Conservation (phyloP, 2,888 invertebrate genomes). For the Mythimna pallens region DNA sequence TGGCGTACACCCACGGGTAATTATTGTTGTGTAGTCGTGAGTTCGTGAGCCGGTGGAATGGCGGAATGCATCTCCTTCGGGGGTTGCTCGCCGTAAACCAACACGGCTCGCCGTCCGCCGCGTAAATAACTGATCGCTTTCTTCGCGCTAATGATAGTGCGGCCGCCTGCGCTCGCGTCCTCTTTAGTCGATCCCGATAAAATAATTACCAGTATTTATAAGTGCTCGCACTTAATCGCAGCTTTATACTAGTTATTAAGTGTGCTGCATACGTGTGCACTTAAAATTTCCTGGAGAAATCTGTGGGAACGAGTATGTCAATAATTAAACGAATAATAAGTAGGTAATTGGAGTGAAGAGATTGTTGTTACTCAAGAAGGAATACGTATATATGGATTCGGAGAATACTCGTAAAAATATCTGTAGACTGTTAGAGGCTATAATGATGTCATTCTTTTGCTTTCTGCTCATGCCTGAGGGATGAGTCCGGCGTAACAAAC, state of each 20-base stretch:
- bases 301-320: slow-evolving; percentile 74
- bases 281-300: slow-evolving; percentile 80
- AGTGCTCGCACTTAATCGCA: slow-evolving; percentile 84
- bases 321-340: slow-evolving; percentile 80
- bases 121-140: slow-evolving; percentile 90
- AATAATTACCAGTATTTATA: slow-evolving; percentile 89
- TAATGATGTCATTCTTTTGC: slow-evolving; percentile 89
- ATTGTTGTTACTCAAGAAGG: slow-evolving; percentile 60
- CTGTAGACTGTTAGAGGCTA: slow-evolving; percentile 75
- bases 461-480: slow-evolving; percentile 82
- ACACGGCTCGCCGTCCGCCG: slow-evolving; percentile 81
- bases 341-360: slow-evolving; percentile 64
- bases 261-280: slow-evolving; percentile 74
- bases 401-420: slow-evolving; percentile 80
- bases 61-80: slow-evolving; percentile 91
- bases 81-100: slow-evolving; percentile 89
- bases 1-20: slow-evolving; percentile 91
- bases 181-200: slow-evolving; percentile 87
- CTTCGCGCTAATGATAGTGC: slow-evolving; percentile 89
- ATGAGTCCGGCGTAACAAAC: slow-evolving; percentile 76
- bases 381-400: slow-evolving; percentile 63
- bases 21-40: slow-evolving; percentile 91
- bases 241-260: slow-evolving; percentile 80
- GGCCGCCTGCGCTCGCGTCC: slow-evolving; percentile 82
- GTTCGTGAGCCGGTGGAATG: slow-evolving; percentile 89